phyloP scores from a whole-genome alignment of 2,113 vertebrate genomes.

The Platichthys flesus region DNA sequence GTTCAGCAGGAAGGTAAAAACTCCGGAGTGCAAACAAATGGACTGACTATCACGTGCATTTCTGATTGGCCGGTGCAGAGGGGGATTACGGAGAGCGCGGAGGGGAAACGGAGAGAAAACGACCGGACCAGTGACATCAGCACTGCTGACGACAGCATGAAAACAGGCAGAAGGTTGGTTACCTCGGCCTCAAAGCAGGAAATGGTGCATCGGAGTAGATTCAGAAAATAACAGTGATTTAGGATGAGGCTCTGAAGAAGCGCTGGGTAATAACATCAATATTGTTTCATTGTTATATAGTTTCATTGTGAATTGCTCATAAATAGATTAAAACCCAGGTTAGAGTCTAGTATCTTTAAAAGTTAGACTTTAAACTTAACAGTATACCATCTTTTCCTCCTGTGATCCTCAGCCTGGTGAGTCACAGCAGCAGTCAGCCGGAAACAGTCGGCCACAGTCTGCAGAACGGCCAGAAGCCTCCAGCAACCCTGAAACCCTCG shows the following conservation, averaged over 20 bases:
- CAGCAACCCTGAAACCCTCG: conserved; percentile 29
- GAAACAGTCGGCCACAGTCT: conserved; percentile 51
- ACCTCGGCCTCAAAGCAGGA: background rate
- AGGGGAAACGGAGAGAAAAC: conserved; percentile 64
- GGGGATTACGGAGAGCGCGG: conserved; percentile 56
- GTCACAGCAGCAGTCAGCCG: conserved; percentile 67
- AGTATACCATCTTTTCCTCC: background rate
- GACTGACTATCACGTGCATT: conserved; percentile 15
- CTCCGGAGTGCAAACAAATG: background rate
- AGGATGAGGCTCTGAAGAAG: background rate
- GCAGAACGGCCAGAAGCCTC: conserved; percentile 68
- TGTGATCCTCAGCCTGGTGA: conserved; percentile 59
- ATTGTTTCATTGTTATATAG: too few species aligned
- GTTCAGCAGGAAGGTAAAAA: too few species aligned
- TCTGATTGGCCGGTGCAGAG: conserved; percentile 45
- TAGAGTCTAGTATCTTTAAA: too few species aligned
- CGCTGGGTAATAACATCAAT: too few species aligned
- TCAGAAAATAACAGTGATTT: background rate
- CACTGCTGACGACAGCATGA: conserved; percentile 74
- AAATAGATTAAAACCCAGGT: too few species aligned
- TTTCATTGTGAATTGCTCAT: too few species aligned
- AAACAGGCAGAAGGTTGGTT: conserved; percentile 72
- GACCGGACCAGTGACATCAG: conserved; percentile 72
- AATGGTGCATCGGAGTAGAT: background rate
- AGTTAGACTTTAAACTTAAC: too few species aligned